Evolutionary conservation across 2,113 vertebrate genomes (phyloP).

Genomic region (Acinonyx jubatus): DNA sequence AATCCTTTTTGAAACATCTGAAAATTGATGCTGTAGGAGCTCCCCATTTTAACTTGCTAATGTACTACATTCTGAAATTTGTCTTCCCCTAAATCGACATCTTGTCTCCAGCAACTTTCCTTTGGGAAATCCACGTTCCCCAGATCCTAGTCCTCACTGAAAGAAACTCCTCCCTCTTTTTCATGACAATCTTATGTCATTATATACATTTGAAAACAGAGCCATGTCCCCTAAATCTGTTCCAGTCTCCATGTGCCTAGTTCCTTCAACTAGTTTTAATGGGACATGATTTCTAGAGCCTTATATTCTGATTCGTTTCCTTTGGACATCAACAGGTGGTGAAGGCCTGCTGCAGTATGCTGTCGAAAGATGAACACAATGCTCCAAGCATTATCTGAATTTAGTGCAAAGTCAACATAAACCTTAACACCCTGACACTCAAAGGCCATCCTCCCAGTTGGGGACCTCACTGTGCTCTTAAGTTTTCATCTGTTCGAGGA

Average conservation of each 20-base stretch:
- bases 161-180: background rate
- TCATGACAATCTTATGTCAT: background rate
- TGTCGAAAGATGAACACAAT: background rate
- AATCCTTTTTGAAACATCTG: background rate
- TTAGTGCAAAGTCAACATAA: background rate
- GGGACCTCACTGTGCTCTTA: background rate
- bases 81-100: background rate
- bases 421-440: background rate
- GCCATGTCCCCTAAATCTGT: background rate
- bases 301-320: background rate
- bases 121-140: background rate
- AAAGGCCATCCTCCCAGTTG: background rate
- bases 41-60: background rate
- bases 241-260: background rate
- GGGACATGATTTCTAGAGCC: background rate
- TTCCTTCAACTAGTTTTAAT: conserved; percentile 15
- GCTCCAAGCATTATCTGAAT: background rate
- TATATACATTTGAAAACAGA: background rate
- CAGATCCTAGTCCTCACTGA: background rate
- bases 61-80: background rate
- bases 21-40: background rate
- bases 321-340: background rate
- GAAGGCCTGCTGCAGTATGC: background rate
- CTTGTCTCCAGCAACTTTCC: background rate
- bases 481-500: background rate